Conservation (phyloP, 2,888 invertebrate species). For the Clivina fossor region DNA sequence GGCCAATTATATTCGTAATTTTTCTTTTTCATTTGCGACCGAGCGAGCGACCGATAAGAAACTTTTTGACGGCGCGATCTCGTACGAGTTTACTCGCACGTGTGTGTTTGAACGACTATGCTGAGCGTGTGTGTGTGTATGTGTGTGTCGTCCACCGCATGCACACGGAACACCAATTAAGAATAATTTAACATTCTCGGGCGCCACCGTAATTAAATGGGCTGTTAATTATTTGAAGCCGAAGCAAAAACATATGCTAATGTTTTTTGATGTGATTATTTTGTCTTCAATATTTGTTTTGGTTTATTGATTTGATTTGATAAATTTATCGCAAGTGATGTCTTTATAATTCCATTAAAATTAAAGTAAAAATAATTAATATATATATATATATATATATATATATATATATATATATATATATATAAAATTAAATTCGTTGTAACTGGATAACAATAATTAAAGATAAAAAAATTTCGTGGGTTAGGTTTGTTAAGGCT, state of each 20-base stretch:
- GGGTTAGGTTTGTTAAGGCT: too few relatives aligned
- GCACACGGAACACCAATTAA: slow-evolving; percentile 26
- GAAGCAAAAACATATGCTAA: slow-evolving; percentile 26
- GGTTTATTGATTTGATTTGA: too few relatives aligned
- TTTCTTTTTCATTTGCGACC: slow-evolving; percentile 22
- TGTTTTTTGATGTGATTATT: slow-evolving; percentile 27
- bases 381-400: too few relatives aligned
- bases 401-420: too few relatives aligned
- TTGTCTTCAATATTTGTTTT: too few relatives aligned
- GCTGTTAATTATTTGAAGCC: slow-evolving; percentile 25
- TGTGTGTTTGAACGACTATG: slow-evolving; percentile 9
- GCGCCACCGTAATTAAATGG: slow-evolving; percentile 31
- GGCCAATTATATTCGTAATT: slow-evolving; percentile 27
- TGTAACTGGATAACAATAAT: too few relatives aligned
- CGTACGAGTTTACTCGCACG: not conserved
- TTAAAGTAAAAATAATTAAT: too few relatives aligned
- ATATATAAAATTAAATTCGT: too few relatives aligned
- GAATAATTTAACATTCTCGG: slow-evolving; percentile 33
- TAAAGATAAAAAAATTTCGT: too few relatives aligned
- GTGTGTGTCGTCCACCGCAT: slow-evolving; percentile 12
- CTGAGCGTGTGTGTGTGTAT: slow-evolving; percentile 1
- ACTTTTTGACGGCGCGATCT: slow-evolving; percentile 14
- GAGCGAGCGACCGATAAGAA: slow-evolving; percentile 14
- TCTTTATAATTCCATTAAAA: too few relatives aligned
- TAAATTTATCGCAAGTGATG: too few relatives aligned